These are phyloP conservation scores for Camponotus floridanus DNA, from an alignment of 1,140 invertebrate genomes.

Conservation along the genomic window DNA sequence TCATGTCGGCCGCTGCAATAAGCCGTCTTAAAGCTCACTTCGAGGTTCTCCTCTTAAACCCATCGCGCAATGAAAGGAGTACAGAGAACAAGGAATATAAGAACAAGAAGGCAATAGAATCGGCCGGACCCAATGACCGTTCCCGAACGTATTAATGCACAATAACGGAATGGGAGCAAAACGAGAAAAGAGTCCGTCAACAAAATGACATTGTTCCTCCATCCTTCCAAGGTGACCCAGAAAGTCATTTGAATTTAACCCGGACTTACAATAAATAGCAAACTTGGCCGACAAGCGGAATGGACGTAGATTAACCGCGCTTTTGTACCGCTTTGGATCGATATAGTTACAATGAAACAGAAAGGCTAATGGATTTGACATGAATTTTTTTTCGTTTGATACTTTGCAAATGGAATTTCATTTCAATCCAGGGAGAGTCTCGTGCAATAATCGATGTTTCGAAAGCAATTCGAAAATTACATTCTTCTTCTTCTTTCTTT, in stretches of 20 bases:
- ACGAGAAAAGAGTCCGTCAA: neutral
- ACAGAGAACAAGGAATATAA: slow-evolving; percentile 28
- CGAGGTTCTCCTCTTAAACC: slow-evolving; percentile 46
- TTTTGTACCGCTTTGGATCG: slow-evolving; percentile 42
- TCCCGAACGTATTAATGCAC: slow-evolving; percentile 14
- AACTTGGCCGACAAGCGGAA: slow-evolving; percentile 55
- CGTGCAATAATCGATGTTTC: slow-evolving; percentile 18
- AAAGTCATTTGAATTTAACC: slow-evolving; percentile 62
- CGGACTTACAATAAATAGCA: slow-evolving; percentile 52
- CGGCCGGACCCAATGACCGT: slow-evolving; percentile 24
- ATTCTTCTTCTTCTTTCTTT: too few species aligned
- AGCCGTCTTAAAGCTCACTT: slow-evolving; percentile 59
- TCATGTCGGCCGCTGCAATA: slow-evolving; percentile 43
- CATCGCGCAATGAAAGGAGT: slow-evolving; percentile 39
- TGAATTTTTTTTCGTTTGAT: slow-evolving; percentile 26
- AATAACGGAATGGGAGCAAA: slow-evolving; percentile 25
- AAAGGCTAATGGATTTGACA: slow-evolving; percentile 52
- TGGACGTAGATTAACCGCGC: slow-evolving; percentile 59
- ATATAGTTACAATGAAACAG: slow-evolving; percentile 52
- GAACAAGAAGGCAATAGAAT: slow-evolving; percentile 16
- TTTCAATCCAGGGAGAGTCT: slow-evolving; percentile 19
- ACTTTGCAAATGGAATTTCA: slow-evolving; percentile 33
- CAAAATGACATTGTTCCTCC: slow-evolving; percentile 1
- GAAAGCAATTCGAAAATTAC: neutral
- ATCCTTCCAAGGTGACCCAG: slow-evolving; percentile 46